Evolutionary conservation across 2,797 vertebrate species (phyloP).

Genomic region (Pogoniulus pusillus): DNA sequence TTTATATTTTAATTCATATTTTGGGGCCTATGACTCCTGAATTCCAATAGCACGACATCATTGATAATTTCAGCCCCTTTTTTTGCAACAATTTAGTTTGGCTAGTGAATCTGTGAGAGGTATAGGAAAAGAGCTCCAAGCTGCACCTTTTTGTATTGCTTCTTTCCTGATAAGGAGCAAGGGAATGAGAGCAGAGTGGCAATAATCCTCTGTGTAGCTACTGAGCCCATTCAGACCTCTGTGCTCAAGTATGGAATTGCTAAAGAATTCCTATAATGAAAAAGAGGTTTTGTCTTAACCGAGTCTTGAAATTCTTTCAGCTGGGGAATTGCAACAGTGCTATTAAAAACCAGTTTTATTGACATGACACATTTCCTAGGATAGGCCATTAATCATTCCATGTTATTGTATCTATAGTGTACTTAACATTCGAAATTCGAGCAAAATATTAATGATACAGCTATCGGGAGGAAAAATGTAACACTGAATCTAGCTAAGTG

Average conservation of each 20-base stretch:
- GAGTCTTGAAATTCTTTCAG: constrained; percentile 24
- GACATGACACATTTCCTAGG: background rate
- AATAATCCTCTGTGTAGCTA: background rate
- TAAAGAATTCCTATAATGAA: constrained; percentile 26
- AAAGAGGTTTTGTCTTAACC: constrained; percentile 47
- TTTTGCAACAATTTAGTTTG: background rate
- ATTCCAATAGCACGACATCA: background rate
- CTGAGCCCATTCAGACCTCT: background rate
- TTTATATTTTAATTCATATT: background rate
- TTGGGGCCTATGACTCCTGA: background rate
- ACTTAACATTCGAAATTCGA: background rate
- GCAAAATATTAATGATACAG: constrained; percentile 10
- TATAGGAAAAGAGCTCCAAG: background rate
- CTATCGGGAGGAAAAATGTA: background rate
- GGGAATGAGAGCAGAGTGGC: background rate
- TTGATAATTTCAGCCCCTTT: background rate
- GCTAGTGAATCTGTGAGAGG: background rate
- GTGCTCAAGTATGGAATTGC: background rate
- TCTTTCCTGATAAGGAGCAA: background rate
- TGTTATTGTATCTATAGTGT: background rate
- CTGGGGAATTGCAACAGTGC: background rate
- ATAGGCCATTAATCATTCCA: background rate
- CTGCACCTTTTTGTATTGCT: background rate
- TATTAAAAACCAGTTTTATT: constrained; percentile 35
- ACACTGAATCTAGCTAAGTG: background rate